Base-by-base conservation (phyloP, 2,113 vertebrate species). In the Ceratotherium simum region DNA sequence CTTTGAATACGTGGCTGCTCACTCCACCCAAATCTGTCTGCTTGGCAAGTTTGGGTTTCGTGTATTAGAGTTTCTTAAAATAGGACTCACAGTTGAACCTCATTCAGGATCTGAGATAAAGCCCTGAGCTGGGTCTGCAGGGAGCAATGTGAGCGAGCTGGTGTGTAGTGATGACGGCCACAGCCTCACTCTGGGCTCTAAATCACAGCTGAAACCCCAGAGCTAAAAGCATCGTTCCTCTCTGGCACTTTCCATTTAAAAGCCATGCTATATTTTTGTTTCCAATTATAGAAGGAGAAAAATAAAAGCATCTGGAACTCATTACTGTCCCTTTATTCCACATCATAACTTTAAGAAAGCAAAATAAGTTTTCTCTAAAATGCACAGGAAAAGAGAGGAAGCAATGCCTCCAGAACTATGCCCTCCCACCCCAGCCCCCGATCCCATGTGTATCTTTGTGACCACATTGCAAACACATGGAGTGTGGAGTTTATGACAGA, bases 301-400 rank as follows among this genome's bases (percentile, higher is more conserved):
- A 97, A 95, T 62, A 96, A 86, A 96, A 96, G 95, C 98, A 98
- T 97, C 97, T 98, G 98, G 97, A 97, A 97, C 91, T 87, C 96
- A 97, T 98, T 97, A 95, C 78, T 69, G 75, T 91, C 79, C 96
- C 81, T 97, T 95, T 93, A 90, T 96, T 97, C 96, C 91, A 89
- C 51, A 7, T 75, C 64, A n/a, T 92, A 89, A 96, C 91, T 97
- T 90, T 73, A 76, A 96, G 89, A 95, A 98, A 89, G 93, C 93
- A 96, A 97, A 97, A 97, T 82, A 94, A 96, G 90, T 82, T 31
- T 48, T 92, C 58, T 96, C 56, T 23, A 51, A 88, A 94, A 79
- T 9, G 83, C 85, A 72, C 56, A 31, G 82, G 56, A 18, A 88
- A 33, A 90, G 29, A 92, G 91, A 95, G 97, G 93, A 97, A 96